Evolutionary conservation across 2,888 invertebrate genomes (phyloP), one percentile per base, ranked within the genome.

Genomic region (Eilema caniola): DNA sequence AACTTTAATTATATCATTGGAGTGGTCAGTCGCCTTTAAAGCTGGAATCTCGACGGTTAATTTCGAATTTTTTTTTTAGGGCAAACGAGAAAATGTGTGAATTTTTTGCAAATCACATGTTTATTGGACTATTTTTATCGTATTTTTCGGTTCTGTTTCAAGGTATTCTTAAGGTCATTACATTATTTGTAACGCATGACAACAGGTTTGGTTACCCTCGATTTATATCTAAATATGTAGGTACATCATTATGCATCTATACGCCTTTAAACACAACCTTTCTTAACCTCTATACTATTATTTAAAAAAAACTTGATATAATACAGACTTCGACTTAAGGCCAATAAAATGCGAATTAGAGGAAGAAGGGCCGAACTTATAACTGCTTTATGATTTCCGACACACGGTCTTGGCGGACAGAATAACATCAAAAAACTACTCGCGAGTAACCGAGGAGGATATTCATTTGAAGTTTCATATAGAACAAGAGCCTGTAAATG

Each of bases 301-400:
- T 41, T n/a, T 20, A 62, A 41, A 62, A 62, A 20, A 62, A 25
- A 41, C 24, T 62, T 62, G 8, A 20, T 10, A 41, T 10, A 62
- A 24, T 16, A 37, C 24, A 10, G 33, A 37, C n/a, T 24, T 25
- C 41, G 25, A 41, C 16, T 62, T 41, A 41, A 24, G 20, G 56
- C 53, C 62, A 16, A 66, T 70, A 66, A 70, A 69, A 70, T 11
- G 25, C 57, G 28, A 37, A 62, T 62, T 66, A 62, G 25, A 66
- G 62, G 16, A 62, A 62, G 11, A 31, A 23, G n/a, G 64, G 62
- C 28, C 56, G 33, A 70, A 70, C 62, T 63, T 66, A 56, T 64
- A 67, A 67, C 70, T 66, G 31, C 59, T 60, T 63, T 67, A 60
- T 67, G 47, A 67, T 64, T 47, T 71, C 65, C 61, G 20, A 0